Base-by-base conservation (phyloP, 2,797 vertebrate species). In the Bryconaethiops microstoma region DNA sequence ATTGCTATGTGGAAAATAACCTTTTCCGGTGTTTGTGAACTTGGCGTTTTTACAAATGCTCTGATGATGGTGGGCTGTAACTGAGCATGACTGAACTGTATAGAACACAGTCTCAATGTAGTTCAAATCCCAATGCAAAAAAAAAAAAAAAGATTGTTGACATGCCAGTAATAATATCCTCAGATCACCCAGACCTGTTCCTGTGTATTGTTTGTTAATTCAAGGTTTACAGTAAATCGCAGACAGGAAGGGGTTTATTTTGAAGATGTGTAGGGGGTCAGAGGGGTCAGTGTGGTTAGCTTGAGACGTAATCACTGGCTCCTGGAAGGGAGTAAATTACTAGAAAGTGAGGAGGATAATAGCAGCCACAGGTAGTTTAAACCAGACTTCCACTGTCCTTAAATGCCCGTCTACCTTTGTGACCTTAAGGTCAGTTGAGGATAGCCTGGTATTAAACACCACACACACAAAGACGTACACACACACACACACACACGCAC, bases 401-500 rank as follows among this genome's bases (percentile, higher is more conserved):
- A 67, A 19, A 67, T 67, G 35, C 1, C 63, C 48, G 40, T 68
- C 19, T 68, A n/a, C n/a, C 67, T 45, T 16, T 25, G 29, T 23
- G 21, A 21, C 13, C 2, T 57, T 14, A 25, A 42, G 59, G 29
- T 64, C 54, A 42, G 48, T 42, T 55, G 45, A 40, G 45, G 45
- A 23, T 68, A 64, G 23, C 39, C 40, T 64, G 78, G 70, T 5
- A 72, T 17, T 23, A 45, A 4, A 62, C 19, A 25, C 54, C 52
- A 82, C 45, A 70, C 62, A 77, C 74, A 72, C 76, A 60, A 13
- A 64, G 9, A n/a, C 42, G 39, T 45, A 55, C 59, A 82, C 50
- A 69, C 48, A 78, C 74, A 75, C 76, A 52, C 13, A 42, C 52
- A 59, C 54, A 63, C 68, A 50, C 59, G 45, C 52, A 29, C 23